phyloP scores from a whole-genome alignment of 2,797 vertebrate species.

The Chelon auratus region DNA sequence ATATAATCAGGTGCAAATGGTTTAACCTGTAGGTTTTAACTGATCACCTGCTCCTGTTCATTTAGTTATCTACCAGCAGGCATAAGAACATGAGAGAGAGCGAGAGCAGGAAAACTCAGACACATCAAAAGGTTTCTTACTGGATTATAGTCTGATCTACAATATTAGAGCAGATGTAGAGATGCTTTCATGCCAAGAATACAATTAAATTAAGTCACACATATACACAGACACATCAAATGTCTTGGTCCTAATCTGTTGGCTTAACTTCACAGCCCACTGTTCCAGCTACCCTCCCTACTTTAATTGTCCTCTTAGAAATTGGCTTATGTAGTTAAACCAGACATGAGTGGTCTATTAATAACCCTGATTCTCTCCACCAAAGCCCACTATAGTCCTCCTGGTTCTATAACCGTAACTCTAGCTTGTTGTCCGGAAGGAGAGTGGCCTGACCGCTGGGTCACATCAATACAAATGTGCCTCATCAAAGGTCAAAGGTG shows the following conservation, averaged over 20 bases:
- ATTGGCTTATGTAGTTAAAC: constrained; percentile 49
- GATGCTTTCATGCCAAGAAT: constrained; percentile 55
- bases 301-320: constrained; percentile 29
- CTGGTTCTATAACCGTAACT: constrained; percentile 40
- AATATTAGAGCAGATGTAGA: constrained; percentile 28
- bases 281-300: constrained; percentile 12
- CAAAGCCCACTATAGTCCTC: constrained; percentile 21
- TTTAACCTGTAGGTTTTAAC: constrained; percentile 41
- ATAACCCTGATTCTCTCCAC: constrained; percentile 39
- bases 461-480: constrained; percentile 61
- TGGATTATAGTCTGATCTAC: constrained; percentile 27
- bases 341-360: constrained; percentile 31
- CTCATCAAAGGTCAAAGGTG: constrained; percentile 59
- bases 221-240: constrained; percentile 21
- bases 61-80: constrained; percentile 26
- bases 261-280: constrained; percentile 13
- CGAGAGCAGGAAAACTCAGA: constrained; percentile 22
- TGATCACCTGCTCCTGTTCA: constrained; percentile 38
- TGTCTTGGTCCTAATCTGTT: constrained; percentile 1
- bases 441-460: constrained; percentile 33
- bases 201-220: constrained; percentile 18
- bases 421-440: constrained; percentile 29
- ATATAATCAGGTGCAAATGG: constrained; percentile 38
- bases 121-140: constrained; percentile 60
- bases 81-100: constrained; percentile 26